Conservation (phyloP, 2,113 vertebrate genomes). For the Rhynchopsitta pachyrhyncha region DNA sequence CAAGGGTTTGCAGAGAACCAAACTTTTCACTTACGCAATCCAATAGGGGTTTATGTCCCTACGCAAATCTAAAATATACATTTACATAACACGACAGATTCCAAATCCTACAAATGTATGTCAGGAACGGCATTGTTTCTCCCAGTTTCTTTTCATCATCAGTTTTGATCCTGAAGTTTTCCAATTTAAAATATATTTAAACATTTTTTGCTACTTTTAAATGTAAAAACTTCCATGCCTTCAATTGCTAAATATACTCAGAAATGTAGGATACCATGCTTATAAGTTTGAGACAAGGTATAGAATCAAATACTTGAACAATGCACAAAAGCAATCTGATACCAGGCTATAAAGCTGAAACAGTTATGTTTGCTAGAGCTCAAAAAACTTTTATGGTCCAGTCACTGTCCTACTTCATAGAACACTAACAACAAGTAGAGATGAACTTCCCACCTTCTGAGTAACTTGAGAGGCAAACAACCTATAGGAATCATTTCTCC, state of each 20-base stretch:
- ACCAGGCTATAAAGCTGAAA: neutral
- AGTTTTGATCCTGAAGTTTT: neutral
- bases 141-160: neutral
- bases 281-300: neutral
- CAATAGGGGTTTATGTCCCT: neutral
- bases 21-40: neutral
- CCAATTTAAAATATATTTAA: neutral
- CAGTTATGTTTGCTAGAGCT: neutral
- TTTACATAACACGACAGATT: neutral
- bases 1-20: neutral
- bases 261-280: neutral
- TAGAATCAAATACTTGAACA: neutral
- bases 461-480: neutral
- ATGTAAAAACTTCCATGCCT: neutral
- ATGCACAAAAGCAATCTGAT: neutral
- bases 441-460: neutral
- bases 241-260: neutral
- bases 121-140: rapidly evolving
- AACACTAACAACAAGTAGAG: neutral
- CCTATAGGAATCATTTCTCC: neutral
- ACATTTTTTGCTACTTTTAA: neutral
- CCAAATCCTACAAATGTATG: neutral
- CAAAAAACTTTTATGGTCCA: neutral
- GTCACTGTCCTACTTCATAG: neutral
- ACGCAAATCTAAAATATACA: neutral